phyloP scores from a whole-genome alignment of 2,113 vertebrate genomes.

The Hylia prasina region DNA sequence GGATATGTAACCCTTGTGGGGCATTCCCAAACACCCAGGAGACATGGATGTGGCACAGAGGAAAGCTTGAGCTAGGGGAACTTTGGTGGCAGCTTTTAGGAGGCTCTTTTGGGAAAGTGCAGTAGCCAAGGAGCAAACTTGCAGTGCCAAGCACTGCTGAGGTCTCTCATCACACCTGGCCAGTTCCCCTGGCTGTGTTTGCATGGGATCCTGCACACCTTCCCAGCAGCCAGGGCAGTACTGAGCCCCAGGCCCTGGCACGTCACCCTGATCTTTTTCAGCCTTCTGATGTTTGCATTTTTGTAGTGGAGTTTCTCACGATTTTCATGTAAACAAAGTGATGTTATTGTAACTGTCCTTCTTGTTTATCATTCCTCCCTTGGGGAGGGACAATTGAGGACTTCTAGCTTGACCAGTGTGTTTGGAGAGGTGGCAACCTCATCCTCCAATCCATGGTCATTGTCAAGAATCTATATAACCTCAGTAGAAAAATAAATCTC shows the following conservation, averaged over 20 bases:
- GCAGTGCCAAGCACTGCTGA: background rate
- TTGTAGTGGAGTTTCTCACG: too few relatives aligned
- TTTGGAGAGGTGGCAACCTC: too few relatives aligned
- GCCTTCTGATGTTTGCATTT: too few relatives aligned
- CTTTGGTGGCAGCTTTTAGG: background rate
- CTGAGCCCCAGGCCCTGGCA: background rate
- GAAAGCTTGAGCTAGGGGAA: background rate
- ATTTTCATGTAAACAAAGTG: too few relatives aligned
- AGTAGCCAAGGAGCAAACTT: background rate
- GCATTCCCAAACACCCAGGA: background rate
- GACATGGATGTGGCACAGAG: accelerated
- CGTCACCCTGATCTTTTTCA: too few relatives aligned
- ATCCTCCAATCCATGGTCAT: too few relatives aligned
- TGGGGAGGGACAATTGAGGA: too few relatives aligned
- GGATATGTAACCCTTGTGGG: background rate
- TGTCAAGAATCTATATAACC: too few relatives aligned
- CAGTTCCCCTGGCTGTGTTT: background rate
- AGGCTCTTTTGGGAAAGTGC: background rate
- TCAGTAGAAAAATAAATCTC: too few relatives aligned
- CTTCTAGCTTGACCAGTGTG: too few relatives aligned
- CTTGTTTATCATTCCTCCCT: too few relatives aligned
- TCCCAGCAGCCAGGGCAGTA: accelerated
- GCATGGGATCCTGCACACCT: background rate
- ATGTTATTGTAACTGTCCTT: too few relatives aligned
- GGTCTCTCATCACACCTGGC: accelerated